Evolutionary conservation across 2,888 invertebrate genomes (phyloP).

Genomic region (Coelinius sp.): DNA sequence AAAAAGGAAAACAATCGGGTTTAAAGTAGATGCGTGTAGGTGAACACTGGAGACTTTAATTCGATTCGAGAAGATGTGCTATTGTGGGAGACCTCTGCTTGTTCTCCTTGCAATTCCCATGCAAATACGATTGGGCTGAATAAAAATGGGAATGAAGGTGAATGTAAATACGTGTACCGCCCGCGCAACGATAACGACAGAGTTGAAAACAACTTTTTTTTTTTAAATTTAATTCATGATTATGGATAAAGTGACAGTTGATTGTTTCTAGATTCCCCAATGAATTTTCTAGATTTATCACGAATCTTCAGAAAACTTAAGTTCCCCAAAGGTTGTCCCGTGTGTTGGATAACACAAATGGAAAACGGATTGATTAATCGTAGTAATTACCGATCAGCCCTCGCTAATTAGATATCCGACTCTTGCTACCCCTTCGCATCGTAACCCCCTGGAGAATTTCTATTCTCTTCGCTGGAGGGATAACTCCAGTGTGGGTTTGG

Average conservation of each 20-base stretch:
- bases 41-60: constrained; percentile 55
- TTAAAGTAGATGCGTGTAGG: constrained; percentile 50
- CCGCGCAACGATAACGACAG: constrained; percentile 41
- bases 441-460: constrained; percentile 63
- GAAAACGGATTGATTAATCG: constrained; percentile 74
- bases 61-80: constrained; percentile 47
- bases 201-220: not conserved
- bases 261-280: not conserved
- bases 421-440: constrained; percentile 57
- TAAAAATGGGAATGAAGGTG: constrained; percentile 27
- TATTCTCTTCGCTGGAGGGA: constrained; percentile 46
- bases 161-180: constrained; percentile 31
- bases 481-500: constrained; percentile 27
- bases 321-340: constrained; percentile 26
- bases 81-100: constrained; percentile 33
- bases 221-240: not conserved
- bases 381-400: constrained; percentile 74
- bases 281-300: not conserved
- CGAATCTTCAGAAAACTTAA: not conserved
- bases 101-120: constrained; percentile 45
- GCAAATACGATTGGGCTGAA: constrained; percentile 39
- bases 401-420: constrained; percentile 71
- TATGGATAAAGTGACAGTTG: not conserved
- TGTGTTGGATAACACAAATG: constrained; percentile 66
- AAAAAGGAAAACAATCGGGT: not conserved